Evolutionary conservation across 2,888 invertebrate genomes (phyloP).

Genomic region (Entomobrya multifasciata): DNA sequence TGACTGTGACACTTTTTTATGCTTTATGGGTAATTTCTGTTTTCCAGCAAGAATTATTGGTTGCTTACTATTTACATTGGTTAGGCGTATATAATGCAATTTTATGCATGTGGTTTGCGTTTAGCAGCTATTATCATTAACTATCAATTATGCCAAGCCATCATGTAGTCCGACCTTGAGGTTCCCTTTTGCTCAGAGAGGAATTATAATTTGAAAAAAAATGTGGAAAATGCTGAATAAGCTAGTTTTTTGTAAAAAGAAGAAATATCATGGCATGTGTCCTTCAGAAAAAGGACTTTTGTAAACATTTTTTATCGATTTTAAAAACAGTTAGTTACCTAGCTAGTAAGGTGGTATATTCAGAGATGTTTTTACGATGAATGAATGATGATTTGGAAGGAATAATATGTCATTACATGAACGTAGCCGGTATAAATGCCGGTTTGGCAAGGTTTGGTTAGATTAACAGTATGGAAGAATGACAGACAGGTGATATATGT

Average conservation of each 20-base stretch:
- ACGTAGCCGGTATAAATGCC: neutral
- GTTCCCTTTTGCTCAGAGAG: neutral
- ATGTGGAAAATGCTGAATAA: neutral
- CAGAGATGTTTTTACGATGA: neutral
- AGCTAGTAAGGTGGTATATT: neutral
- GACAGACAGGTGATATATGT: neutral
- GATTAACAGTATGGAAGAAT: neutral
- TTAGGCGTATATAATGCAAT: neutral
- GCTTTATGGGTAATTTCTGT: neutral
- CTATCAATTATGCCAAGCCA: neutral
- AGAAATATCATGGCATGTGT: constrained; percentile 4
- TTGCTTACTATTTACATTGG: neutral
- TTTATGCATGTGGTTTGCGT: neutral
- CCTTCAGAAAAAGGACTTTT: constrained; percentile 40
- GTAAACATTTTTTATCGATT: neutral
- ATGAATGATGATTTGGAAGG: neutral
- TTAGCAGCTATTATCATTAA: neutral
- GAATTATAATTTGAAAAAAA: constrained; percentile 11
- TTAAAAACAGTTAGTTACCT: too few relatives aligned
- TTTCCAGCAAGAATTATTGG: constrained; percentile 5
- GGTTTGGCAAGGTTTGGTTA: neutral
- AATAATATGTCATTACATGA: neutral
- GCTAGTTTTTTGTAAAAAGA: neutral
- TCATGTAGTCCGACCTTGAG: neutral
- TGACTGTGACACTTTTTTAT: constrained; percentile 8